Evolutionary conservation across 92 coral and sea anemone species (phyloP), one percentile per base, ranked within the genome.

Genomic region (Palythoa grandis): DNA sequence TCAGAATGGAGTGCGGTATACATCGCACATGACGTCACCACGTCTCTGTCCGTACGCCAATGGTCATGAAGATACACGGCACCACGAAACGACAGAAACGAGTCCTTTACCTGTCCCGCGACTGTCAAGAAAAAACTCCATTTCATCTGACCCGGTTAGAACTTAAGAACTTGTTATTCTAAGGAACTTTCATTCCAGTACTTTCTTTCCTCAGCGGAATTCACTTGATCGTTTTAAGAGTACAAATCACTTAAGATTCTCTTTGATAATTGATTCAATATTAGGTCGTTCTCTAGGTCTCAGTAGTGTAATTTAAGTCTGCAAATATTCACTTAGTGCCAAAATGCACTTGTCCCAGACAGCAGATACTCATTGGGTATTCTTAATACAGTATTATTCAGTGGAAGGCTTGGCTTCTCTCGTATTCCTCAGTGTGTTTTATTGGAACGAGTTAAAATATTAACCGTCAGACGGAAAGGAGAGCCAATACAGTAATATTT

Each of bases 51-150:
- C 92, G 24, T 70, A 86, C 48, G 78, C 75, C 72, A 70, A 87
- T 86, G 87, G 86, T 2, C 82, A 72, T 58, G 96, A 93, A 60
- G 85, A 83, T 37, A 88, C 87, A 19, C 72, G 74, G 88, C 88
- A 83, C 76, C 82, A 65, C 29, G 67, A 79, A 19, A 75, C 85
- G 29, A 88, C 84, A 79, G 70, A 91, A 72, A 92, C 93, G 24
- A 94, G 97, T 79, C 97, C 97, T 7, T 72, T 94, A 29, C 97
- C 95, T 39, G 95, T 94, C 29, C 97, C 97, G 11, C 95, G 88
- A 1, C 90, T 88, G 78, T 83, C 97, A 25, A 88, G 95, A 72
- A 90, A 86, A 79, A 91, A 77, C 70, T 93, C 96, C 15, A 77
- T 2, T 48, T 61, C 88, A 5, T 91, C 90, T 29, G 97, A 93